phyloP scores from a whole-genome alignment of 2,797 vertebrate species.

The Sparus aurata region DNA sequence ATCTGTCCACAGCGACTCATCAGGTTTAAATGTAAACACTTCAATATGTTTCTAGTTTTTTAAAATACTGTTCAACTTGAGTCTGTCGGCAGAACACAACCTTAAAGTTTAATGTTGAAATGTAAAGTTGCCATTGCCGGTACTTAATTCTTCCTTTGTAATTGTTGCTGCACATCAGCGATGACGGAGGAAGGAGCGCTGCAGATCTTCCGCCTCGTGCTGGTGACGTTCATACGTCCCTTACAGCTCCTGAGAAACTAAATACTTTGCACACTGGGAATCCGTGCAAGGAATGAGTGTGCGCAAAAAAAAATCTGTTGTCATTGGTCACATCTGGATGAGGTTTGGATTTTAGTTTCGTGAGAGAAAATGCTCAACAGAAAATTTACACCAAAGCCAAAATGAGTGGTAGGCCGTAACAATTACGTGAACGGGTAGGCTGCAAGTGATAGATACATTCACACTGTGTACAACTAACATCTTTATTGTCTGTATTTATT shows the following conservation, averaged over 20 bases:
- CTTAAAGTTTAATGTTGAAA: slow-evolving; percentile 28
- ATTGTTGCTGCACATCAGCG: slow-evolving; percentile 26
- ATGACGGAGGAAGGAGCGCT: slow-evolving; percentile 19
- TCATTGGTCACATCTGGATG: background rate
- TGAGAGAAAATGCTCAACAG: background rate
- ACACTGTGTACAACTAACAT: background rate
- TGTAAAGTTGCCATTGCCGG: slow-evolving; percentile 5
- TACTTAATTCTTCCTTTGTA: slow-evolving; percentile 11
- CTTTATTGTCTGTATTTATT: too few relatives aligned
- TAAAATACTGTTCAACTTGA: background rate
- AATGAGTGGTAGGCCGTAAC: background rate
- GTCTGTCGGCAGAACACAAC: slow-evolving; percentile 6
- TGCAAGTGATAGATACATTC: slow-evolving; percentile 17
- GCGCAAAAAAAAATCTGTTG: background rate
- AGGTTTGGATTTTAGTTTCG: background rate
- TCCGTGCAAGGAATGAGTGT: background rate
- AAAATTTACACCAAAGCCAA: background rate
- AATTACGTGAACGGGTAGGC: background rate
- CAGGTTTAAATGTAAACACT: slow-evolving; percentile 11
- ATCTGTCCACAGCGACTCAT: background rate
- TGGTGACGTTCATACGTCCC: background rate
- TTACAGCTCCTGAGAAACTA: background rate
- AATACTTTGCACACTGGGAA: background rate
- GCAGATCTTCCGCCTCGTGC: slow-evolving; percentile 4
- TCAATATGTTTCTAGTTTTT: slow-evolving; percentile 11